Percentiles rank a stretch among this genome's conserved stretches.
phyloP scores from a whole-genome alignment of 2,888 invertebrate species.

The Trimorus sp. region DNA sequence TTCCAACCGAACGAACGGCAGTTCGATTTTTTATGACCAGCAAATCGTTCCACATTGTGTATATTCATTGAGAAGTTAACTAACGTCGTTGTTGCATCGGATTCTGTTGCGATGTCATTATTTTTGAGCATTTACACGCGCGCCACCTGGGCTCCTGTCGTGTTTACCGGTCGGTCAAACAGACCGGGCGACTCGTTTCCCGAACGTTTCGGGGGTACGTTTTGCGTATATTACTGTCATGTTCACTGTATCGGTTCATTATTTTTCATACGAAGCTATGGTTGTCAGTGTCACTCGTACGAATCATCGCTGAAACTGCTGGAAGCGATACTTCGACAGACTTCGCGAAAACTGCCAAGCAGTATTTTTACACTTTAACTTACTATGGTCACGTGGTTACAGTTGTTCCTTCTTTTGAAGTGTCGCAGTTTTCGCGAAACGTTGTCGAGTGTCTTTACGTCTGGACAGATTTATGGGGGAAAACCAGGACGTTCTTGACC shows the following conservation, averaged over 20 bases:
- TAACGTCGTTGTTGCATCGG: slow-evolving; percentile 40
- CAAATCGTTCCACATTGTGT: slow-evolving; percentile 29
- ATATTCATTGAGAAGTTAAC: slow-evolving; percentile 50
- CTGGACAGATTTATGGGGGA: too few relatives aligned
- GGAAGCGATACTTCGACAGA: slow-evolving; percentile 14
- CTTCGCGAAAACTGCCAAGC: too few relatives aligned
- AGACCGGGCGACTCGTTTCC: too few relatives aligned
- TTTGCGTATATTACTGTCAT: slow-evolving; percentile 31
- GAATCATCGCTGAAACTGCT: slow-evolving; percentile 33
- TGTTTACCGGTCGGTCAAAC: slow-evolving; percentile 29
- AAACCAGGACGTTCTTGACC: too few relatives aligned
- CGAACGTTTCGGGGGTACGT: slow-evolving; percentile 12
- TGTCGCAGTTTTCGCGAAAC: too few relatives aligned
- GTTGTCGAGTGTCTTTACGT: too few relatives aligned
- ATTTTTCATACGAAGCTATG: slow-evolving; percentile 31
- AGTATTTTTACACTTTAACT: too few relatives aligned
- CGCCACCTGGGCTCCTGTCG: slow-evolving; percentile 36
- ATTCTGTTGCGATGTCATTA: slow-evolving; percentile 50
- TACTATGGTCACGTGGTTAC: too few relatives aligned
- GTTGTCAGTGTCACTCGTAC: slow-evolving; percentile 21
- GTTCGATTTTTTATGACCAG: slow-evolving; percentile 40
- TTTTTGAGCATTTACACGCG: slow-evolving; percentile 49
- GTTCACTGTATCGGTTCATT: slow-evolving; percentile 26
- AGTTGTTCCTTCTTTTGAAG: too few relatives aligned
- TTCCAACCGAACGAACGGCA: neutral